phyloP scores from a whole-genome alignment of 2,113 vertebrate genomes.

The Cnemophilus loriae region DNA sequence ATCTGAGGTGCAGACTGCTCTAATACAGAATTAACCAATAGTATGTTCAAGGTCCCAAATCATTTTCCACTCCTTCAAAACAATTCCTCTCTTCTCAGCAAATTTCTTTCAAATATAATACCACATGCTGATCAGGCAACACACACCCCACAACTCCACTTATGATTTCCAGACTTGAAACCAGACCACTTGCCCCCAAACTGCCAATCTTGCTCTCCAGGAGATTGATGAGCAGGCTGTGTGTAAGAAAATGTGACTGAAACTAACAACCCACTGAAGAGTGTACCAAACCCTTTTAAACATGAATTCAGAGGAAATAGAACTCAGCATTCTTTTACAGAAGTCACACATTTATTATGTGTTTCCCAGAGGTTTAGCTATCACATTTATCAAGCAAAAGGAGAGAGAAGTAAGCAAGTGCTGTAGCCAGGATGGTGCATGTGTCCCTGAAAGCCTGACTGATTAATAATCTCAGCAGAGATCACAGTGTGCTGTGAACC shows the following conservation, averaged over 20 bases:
- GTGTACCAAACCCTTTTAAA: neutral
- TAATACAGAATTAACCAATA: neutral
- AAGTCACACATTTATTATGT: neutral
- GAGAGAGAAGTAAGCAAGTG: neutral
- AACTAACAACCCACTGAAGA: neutral
- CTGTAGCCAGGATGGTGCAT: neutral
- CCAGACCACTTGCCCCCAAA: neutral
- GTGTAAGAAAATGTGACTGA: neutral
- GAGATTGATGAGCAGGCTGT: neutral
- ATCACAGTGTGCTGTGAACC: neutral
- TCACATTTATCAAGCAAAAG: neutral
- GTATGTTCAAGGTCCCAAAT: neutral
- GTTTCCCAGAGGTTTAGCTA: neutral
- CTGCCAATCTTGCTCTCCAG: neutral
- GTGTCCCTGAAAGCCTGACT: neutral
- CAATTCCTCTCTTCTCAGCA: neutral
- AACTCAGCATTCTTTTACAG: neutral
- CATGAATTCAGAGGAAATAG: neutral
- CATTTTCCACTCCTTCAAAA: neutral
- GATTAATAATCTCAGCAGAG: slow-evolving; percentile 25
- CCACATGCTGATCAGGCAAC: neutral
- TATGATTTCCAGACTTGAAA: neutral
- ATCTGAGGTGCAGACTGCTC: neutral
- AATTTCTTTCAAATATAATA: neutral
- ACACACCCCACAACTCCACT: neutral